Conservation (phyloP, 2,888 invertebrate species). For the Trichopria drosophilae region DNA sequence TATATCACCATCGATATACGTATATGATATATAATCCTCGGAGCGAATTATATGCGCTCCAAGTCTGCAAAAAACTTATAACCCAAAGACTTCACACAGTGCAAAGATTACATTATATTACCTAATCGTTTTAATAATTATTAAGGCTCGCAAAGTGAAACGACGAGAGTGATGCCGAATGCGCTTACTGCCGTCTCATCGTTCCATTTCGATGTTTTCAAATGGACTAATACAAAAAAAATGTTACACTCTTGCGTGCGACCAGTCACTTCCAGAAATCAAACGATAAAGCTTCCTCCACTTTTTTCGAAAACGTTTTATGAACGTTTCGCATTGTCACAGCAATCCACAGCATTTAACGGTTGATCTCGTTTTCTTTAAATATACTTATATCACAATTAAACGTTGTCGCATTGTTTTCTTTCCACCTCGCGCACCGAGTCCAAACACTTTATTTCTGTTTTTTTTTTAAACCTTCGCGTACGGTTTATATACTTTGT, state of each 20-base stretch:
- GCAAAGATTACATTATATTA: conserved; percentile 25
- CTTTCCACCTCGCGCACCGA: conserved; percentile 33
- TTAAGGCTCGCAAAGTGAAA: conserved; percentile 16
- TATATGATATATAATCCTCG: conserved; percentile 22
- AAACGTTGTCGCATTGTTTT: conserved; percentile 48
- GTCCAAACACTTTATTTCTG: conserved; percentile 19
- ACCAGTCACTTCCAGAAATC: too few relatives aligned
- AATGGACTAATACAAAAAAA: conserved; percentile 21
- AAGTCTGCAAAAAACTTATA: too few relatives aligned
- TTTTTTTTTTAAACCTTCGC: conserved; percentile 25
- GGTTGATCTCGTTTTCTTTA: conserved; percentile 37
- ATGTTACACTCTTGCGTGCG: too few relatives aligned
- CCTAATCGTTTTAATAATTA: conserved; percentile 21
- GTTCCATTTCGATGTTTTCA: conserved; percentile 24
- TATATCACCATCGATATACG: conserved; percentile 19
- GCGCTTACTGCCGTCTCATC: conserved; percentile 1
- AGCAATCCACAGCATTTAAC: conserved; percentile 50
- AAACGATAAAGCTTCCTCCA: conserved; percentile 34
- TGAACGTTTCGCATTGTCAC: conserved; percentile 39
- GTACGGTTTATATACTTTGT: conserved; percentile 29
- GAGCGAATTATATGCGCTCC: too few relatives aligned
- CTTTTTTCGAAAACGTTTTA: conserved; percentile 6
- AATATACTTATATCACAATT: conserved; percentile 55
- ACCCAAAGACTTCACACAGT: conserved; percentile 19
- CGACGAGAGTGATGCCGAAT: conserved; percentile 2